A percentile compares a stretch with the other conserved stretches of the same genome.
Conservation (phyloP, 2,888 invertebrate species). For the Strigamia transsilvanica region DNA sequence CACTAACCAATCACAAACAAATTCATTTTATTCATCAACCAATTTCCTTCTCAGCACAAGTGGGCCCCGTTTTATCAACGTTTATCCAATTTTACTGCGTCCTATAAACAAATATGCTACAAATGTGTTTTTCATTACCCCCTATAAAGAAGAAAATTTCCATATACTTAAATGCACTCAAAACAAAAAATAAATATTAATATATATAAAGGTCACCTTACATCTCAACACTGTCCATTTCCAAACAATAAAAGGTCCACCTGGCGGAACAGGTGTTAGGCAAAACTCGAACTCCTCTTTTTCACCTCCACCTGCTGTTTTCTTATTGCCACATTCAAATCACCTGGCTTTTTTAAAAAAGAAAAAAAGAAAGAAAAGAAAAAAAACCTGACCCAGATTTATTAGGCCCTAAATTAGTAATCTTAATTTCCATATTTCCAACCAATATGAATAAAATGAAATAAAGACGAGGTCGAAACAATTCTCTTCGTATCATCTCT, state of each 20-base stretch:
- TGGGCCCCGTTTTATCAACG: neutral
- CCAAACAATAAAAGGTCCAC: neutral
- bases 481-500: neutral
- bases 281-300: conserved; percentile 21
- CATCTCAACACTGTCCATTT: neutral
- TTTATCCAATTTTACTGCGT: neutral
- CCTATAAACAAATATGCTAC: no score
- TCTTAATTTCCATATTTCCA: neutral
- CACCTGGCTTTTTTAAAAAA: neutral
- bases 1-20: neutral
- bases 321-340: conserved; percentile 1
- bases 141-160: neutral
- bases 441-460: neutral
- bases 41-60: neutral
- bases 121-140: neutral
- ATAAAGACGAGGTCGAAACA: neutral
- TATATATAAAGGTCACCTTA: neutral
- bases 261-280: conserved; percentile 36
- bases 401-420: neutral
- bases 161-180: neutral
- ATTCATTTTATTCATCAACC: conserved; percentile 2
- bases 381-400: conserved; percentile 6
- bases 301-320: conserved; percentile 31
- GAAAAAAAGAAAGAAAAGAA: neutral
- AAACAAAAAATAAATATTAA: neutral